A percentile compares a stretch with the other conserved stretches of the same genome.
Evolutionary conservation across 1,140 invertebrate species (phyloP).

Genomic region (Aphelenchoides besseyi): DNA sequence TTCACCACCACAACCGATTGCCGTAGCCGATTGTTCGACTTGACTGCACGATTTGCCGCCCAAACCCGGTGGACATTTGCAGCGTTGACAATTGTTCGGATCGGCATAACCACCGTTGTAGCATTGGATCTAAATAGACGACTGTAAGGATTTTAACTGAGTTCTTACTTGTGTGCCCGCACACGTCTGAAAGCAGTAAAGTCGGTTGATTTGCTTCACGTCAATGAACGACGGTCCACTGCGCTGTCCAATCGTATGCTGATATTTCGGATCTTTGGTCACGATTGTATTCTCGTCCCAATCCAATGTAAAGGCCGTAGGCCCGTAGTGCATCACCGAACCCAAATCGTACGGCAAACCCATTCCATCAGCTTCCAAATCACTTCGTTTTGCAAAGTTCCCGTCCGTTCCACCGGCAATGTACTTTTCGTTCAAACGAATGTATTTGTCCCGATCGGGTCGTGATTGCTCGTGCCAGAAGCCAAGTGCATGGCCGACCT

Average conservation of each 20-base stretch:
- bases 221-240: constrained; percentile 60
- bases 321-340: constrained; percentile 33
- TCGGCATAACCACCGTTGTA: constrained; percentile 60
- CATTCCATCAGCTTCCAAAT: constrained; percentile 57
- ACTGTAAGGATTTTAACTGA: constrained; percentile 14
- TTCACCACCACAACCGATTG: constrained; percentile 54
- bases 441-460: constrained; percentile 63
- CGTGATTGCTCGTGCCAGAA: constrained; percentile 66
- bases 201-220: constrained; percentile 61
- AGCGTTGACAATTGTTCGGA: constrained; percentile 60
- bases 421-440: constrained; percentile 57
- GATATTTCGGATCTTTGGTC: constrained; percentile 55
- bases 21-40: constrained; percentile 19
- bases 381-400: constrained; percentile 51
- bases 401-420: constrained; percentile 57
- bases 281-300: constrained; percentile 60
- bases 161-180: neutral
- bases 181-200: constrained; percentile 52
- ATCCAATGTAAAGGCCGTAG: constrained; percentile 57
- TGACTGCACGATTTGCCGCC: constrained; percentile 39
- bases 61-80: constrained; percentile 49
- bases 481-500: constrained; percentile 66
- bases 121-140: constrained; percentile 35
- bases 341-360: constrained; percentile 62
- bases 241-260: constrained; percentile 60